Base-by-base conservation (phyloP, 1,140 invertebrate genomes). In the Anastrepha ludens region DNA sequence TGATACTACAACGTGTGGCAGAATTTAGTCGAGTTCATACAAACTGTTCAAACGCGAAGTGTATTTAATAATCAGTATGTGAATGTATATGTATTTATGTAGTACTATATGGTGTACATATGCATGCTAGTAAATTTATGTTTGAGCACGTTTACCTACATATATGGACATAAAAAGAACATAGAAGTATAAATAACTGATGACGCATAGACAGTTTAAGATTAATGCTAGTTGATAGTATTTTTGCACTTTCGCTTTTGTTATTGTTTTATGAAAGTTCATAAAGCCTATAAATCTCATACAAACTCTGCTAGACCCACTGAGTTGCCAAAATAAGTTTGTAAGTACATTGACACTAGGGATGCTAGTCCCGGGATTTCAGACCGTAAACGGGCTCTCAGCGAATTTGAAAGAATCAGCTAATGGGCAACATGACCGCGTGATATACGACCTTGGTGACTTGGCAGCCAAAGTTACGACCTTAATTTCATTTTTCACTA, bases 161-260 rank as follows among this genome's bases (percentile, higher is more conserved):
- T 29, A 29, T 29, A 29, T 29, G 29, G 29, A 0, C 29, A 29
- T 29, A 29, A 29, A 29, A 29, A 29, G 29, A 29, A 29, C 29
- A 55, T 55, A 55, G 50, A 11, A 55, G 0, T 55, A 55, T 17
- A 62, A 15, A 62, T 17, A 62, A 7, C 29, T 17, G n/a, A 29
- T 74, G 70, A 47, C 44, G 15, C 70, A 74, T 74, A 74, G 70
- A 5, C 70, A 74, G 5, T 74, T 74, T 74, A 47, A 74, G 70
- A 74, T 74, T 74, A 17, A 47, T 74, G 17, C 15, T 74, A 74
- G 6, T 17, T 47, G 70, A 41, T 20, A 39, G 13, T n/a, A 5
- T 74, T 41, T 74, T 47, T n/a, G 70, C 17, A 5, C 11, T 50
- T 44, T 47, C 3, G 70, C 8, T 17, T 55, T 29, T 29, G 29